Base-by-base conservation (phyloP, 2,888 invertebrate genomes). In the Xestia rhomboidea region DNA sequence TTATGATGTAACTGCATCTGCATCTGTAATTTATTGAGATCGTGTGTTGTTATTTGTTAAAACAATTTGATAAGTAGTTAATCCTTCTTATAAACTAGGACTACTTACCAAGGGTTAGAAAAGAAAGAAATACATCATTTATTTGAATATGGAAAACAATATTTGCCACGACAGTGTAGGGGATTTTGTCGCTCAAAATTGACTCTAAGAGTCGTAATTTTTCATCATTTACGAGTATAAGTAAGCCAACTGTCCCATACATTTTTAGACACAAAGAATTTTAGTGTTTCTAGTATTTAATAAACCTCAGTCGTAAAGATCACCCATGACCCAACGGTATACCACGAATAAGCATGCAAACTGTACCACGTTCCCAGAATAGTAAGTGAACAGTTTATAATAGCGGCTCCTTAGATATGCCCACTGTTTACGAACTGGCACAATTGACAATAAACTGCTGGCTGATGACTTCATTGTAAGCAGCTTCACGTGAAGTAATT, bases 391-490 rank as follows among this genome's bases (percentile, higher is more conserved):
- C 66, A 67, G 38, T 69, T 41, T 10, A 54, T 54, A 60, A 63
- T 4, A 82, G 83, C 84, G 78, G 82, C 88, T 86, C 84, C 88
- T 89, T 89, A 89, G 88, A 90, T 88, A 83, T 86, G 85, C 86
- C 88, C 88, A 88, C 81, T 89, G 88, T 83, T 77, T 62, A 70
- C 73, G 75, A 94, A 92, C 89, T 94, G 89, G 94, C 91, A 91
- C 94, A 94, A 94, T 92, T 94, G 93, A 90, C 92, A 94, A 95
- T 93, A 89, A 89, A 82, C 79, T 24, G 62, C 79, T 81, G 85
- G 83, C 87, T 83, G 87, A 89, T 94, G 94, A 93, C 92, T 90
- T 92, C 93, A 93, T 76, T 27, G 75, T 79, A 72, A 78, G 80
- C 79, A 85, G 24, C 21, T 24, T 72, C 54, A 79, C 71, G 81